Percentiles rank a stretch among this genome's conserved stretches.
Conservation (phyloP, 2,888 invertebrate species). For the Clusia tigrina region DNA sequence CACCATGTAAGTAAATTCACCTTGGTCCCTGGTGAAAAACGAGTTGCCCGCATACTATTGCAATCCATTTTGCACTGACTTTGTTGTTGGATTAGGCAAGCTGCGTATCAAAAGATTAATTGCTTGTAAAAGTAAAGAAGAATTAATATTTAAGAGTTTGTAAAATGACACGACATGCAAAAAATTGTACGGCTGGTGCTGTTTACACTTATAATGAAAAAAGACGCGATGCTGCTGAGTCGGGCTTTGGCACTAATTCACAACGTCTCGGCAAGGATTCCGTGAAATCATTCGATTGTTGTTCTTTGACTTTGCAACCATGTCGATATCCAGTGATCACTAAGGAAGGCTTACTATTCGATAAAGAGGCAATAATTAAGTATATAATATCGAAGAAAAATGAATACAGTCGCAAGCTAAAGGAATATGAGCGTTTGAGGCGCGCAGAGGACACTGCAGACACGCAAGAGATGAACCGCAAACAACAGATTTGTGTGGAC, state of each 20-base stretch:
- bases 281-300: constrained; percentile 93
- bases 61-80: too few relatives aligned
- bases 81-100: too few relatives aligned
- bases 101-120: too few relatives aligned
- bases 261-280: constrained; percentile 66
- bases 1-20: too few relatives aligned
- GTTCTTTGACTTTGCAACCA: constrained; percentile 95
- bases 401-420: constrained; percentile 86
- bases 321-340: constrained; percentile 92
- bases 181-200: constrained; percentile 97
- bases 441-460: constrained; percentile 77
- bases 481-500: constrained; percentile 74
- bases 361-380: constrained; percentile 95
- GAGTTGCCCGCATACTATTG: too few relatives aligned
- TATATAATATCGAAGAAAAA: constrained; percentile 94
- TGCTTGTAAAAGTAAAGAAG: background rate
- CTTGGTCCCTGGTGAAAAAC: too few relatives aligned
- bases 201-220: constrained; percentile 99
- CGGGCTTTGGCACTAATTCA: constrained; percentile 84
- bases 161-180: constrained; percentile 91
- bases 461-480: constrained; percentile 66
- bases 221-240: constrained; percentile 92
- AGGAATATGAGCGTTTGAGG: constrained; percentile 90
- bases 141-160: background rate
- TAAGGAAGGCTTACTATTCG: constrained; percentile 92